These are phyloP conservation scores for Drosophila truncata DNA, from an alignment of 1,140 invertebrate species.

Conservation along the genomic window DNA sequence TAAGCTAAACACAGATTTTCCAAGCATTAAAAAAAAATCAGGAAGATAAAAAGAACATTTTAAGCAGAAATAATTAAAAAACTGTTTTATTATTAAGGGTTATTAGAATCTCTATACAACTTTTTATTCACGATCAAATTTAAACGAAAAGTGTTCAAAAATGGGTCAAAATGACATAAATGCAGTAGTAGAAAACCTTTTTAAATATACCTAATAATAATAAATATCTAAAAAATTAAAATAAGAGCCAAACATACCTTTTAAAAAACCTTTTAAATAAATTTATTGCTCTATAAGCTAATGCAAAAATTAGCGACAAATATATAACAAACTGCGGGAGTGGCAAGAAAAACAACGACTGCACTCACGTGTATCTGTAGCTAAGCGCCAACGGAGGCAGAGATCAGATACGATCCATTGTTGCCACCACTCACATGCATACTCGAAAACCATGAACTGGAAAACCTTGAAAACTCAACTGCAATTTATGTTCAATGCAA, in stretches of 20 bases:
- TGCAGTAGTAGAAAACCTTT: background rate
- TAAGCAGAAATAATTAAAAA: background rate
- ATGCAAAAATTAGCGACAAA: constrained; percentile 24
- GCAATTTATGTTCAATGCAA: constrained; percentile 70
- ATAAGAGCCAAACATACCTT: background rate
- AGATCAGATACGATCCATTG: constrained; percentile 69
- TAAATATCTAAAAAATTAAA: background rate
- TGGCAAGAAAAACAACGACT: constrained; percentile 30
- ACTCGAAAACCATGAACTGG: constrained; percentile 78
- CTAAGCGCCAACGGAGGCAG: constrained; percentile 58
- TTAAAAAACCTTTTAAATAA: background rate
- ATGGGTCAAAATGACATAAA: too few species aligned
- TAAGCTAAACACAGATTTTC: background rate
- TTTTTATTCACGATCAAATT: too few species aligned
- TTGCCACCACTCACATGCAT: constrained; percentile 44
- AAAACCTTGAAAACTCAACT: constrained; percentile 81
- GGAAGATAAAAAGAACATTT: background rate
- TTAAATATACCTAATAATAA: too few species aligned
- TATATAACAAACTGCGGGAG: constrained; percentile 50
- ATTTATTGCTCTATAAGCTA: background rate
- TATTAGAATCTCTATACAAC: too few species aligned
- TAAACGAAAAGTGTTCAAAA: too few species aligned
- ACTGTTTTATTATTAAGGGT: background rate
- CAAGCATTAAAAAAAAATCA: background rate
- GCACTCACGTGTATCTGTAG: constrained; percentile 73